A percentile compares a stretch with the other conserved stretches of the same genome.
Evolutionary conservation across 2,113 vertebrate species (phyloP).

Genomic region (Scolopax mira): DNA sequence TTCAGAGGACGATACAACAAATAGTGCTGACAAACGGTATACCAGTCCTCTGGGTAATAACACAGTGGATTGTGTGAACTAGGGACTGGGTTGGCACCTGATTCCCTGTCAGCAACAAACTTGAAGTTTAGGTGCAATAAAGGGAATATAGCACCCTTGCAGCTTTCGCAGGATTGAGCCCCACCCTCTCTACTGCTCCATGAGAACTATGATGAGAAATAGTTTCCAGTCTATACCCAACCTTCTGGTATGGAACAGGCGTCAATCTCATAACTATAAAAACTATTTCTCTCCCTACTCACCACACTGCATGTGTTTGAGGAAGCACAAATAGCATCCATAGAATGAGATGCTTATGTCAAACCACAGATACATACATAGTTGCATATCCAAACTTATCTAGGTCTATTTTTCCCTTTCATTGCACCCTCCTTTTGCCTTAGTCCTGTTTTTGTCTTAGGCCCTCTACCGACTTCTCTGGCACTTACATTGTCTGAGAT

Average conservation of each 20-base stretch:
- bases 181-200: neutral
- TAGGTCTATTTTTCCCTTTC: neutral
- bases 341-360: neutral
- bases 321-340: neutral
- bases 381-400: neutral
- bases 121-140: neutral
- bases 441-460: neutral
- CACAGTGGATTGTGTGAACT: neutral
- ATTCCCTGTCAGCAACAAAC: neutral
- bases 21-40: neutral
- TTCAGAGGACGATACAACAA: neutral
- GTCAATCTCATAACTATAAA: neutral
- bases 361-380: neutral
- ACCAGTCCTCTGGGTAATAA: neutral
- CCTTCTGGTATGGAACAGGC: neutral
- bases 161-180: neutral
- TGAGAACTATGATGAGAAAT: neutral
- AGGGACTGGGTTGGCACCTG: neutral
- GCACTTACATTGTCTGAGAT: neutral
- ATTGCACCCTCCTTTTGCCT: neutral
- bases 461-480: neutral
- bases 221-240: neutral
- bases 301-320: neutral
- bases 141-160: neutral
- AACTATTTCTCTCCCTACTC: neutral